phyloP scores from a whole-genome alignment of 2,113 vertebrate genomes.

The Sinosuthora webbiana region DNA sequence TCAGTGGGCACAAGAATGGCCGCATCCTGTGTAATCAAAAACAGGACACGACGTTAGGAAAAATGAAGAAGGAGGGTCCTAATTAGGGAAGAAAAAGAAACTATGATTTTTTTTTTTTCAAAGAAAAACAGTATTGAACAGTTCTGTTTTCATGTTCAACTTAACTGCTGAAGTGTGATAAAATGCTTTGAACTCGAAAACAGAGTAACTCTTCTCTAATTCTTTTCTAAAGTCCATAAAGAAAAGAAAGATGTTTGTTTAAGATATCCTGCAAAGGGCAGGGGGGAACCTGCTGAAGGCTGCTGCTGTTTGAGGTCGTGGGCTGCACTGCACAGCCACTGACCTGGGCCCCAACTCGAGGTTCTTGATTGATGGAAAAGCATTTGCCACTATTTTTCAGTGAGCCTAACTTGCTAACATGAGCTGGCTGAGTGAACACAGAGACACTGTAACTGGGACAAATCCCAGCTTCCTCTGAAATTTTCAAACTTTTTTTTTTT shows the following conservation, averaged over 20 bases:
- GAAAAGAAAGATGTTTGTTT: constrained; percentile 26
- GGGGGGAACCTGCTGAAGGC: not conserved
- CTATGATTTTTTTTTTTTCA: not conserved
- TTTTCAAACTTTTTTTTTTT: constrained; percentile 82
- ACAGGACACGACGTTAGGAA: not conserved
- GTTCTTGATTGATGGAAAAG: constrained; percentile 74
- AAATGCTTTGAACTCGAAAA: not conserved
- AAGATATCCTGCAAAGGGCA: not conserved
- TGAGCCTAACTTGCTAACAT: constrained; percentile 53
- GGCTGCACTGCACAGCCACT: constrained; percentile 60
- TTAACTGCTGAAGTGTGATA: not conserved
- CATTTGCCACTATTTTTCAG: constrained; percentile 76
- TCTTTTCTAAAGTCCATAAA: not conserved
- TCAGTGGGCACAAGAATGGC: not conserved
- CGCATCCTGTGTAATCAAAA: not conserved
- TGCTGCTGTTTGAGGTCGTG: constrained; percentile 51
- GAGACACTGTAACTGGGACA: constrained; percentile 81
- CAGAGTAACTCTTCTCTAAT: not conserved
- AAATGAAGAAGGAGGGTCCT: not conserved
- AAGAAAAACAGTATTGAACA: not conserved
- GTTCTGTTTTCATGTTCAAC: not conserved
- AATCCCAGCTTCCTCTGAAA: constrained; percentile 91
- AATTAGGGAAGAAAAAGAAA: not conserved
- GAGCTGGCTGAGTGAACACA: constrained; percentile 78
- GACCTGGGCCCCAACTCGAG: constrained; percentile 71